Evolutionary conservation across 1,140 invertebrate species (phyloP).

Genomic region (Drusus annulatus): DNA sequence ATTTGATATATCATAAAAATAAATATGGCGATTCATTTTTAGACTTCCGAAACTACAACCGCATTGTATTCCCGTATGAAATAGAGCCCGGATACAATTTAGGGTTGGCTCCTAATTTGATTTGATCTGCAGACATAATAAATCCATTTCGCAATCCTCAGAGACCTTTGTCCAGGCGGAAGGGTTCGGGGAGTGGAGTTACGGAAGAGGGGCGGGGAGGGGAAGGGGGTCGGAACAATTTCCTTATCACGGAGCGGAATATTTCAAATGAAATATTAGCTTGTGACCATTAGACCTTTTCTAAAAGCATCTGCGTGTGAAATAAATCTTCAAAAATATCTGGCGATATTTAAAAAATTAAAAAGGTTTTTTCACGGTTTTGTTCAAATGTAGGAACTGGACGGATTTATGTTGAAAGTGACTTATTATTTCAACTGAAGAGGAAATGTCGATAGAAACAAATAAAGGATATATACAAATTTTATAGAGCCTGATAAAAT

Average conservation of each 20-base stretch:
- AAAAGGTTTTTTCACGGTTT: too few species aligned
- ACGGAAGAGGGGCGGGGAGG: background rate
- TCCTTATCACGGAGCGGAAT: background rate
- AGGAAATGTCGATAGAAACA: too few species aligned
- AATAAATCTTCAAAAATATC: background rate
- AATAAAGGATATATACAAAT: too few species aligned
- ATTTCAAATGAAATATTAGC: slow-evolving; percentile 11
- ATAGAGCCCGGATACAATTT: background rate
- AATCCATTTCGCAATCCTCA: slow-evolving; percentile 16
- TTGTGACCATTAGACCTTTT: background rate
- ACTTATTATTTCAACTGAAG: too few species aligned
- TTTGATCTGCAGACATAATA: slow-evolving; percentile 29
- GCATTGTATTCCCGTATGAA: too few species aligned
- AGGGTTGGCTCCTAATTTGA: slow-evolving; percentile 14
- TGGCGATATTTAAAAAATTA: too few species aligned
- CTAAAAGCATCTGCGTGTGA: background rate
- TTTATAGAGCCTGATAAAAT: too few species aligned
- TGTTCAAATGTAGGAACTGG: too few species aligned
- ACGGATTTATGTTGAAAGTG: too few species aligned
- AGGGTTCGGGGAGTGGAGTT: background rate
- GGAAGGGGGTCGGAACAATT: background rate
- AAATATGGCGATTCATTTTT: too few species aligned
- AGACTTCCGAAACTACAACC: too few species aligned
- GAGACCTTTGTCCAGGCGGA: background rate
- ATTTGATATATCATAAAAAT: too few species aligned